These are phyloP conservation scores for Brachionus manjavacas DNA, from an alignment of 1,140 invertebrate genomes.

Conservation along the genomic window DNA sequence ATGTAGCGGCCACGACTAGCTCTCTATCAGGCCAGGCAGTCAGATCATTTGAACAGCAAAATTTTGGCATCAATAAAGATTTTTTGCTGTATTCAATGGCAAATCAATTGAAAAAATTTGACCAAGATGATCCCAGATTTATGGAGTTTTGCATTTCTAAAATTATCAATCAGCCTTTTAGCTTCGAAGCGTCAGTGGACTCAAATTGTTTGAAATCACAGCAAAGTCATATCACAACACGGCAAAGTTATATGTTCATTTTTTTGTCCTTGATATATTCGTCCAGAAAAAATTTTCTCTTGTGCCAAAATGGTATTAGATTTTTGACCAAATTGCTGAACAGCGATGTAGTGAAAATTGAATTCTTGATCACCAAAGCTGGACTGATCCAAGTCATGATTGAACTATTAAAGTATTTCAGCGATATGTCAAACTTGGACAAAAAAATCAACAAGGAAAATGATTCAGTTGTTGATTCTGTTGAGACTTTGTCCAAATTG, in stretches of 20 bases:
- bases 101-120: conserved; percentile 30
- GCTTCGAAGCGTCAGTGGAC: background rate
- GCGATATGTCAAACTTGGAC: background rate
- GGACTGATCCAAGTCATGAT: conserved; percentile 30
- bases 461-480: background rate
- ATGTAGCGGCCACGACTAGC: background rate
- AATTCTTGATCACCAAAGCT: conserved; percentile 13
- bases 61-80: conserved; percentile 8
- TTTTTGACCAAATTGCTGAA: background rate
- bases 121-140: background rate
- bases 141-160: conserved; percentile 20
- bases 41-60: conserved; percentile 22
- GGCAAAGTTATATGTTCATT: background rate
- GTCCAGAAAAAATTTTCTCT: background rate
- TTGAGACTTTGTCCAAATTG: background rate
- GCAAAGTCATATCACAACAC: background rate
- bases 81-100: conserved; percentile 31
- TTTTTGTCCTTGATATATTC: background rate
- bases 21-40: background rate
- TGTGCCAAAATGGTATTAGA: background rate
- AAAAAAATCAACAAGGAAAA: background rate
- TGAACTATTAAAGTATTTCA: conserved; percentile 9
- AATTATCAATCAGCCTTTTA: background rate
- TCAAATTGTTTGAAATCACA: background rate
- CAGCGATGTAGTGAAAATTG: background rate